Conservation (phyloP, 2,113 vertebrate species). For the Actenoides hombroni region DNA sequence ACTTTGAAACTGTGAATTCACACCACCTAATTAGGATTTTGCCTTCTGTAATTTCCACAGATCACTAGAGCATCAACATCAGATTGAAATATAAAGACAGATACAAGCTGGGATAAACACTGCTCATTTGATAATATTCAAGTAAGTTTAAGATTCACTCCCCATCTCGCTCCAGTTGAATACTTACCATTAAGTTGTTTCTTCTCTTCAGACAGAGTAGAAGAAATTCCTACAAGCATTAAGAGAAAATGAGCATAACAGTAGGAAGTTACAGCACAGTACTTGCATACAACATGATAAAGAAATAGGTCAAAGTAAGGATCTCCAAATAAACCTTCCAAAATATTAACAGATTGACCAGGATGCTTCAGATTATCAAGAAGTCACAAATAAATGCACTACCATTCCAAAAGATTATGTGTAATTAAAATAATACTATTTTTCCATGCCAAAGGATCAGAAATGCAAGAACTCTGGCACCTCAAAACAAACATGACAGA, state of each 20-base stretch:
- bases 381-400: neutral
- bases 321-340: neutral
- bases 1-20: neutral
- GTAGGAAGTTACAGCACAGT: neutral
- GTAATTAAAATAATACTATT: neutral
- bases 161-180: neutral
- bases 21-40: neutral
- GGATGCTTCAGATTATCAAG: neutral
- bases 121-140: neutral
- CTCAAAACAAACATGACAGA: neutral
- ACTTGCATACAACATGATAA: neutral
- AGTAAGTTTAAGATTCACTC: neutral
- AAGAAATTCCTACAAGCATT: constrained; percentile 47
- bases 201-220: constrained; percentile 55
- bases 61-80: neutral
- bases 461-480: neutral
- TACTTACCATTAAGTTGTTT: constrained; percentile 78
- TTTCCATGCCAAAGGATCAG: neutral
- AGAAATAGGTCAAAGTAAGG: neutral
- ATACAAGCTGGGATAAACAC: neutral
- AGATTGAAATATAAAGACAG: neutral
- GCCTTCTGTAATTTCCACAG: neutral
- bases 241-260: neutral
- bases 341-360: neutral
- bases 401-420: neutral